Evolutionary conservation across 2,113 vertebrate species (phyloP), one percentile per base, ranked within the genome.

Genomic region (Dipodomys merriami): DNA sequence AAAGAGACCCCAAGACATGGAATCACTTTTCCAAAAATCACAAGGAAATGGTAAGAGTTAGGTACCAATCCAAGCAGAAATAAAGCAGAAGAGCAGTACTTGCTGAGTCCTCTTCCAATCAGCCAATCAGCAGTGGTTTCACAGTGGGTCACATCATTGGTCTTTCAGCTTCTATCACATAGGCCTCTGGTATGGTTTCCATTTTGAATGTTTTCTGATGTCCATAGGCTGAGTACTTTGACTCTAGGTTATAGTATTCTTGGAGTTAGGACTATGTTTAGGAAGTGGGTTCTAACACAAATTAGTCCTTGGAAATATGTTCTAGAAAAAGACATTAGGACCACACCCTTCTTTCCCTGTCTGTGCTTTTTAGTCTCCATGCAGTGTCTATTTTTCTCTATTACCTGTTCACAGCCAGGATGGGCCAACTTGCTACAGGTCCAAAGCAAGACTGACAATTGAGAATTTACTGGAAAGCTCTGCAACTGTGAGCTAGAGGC

Each of bases 111-210:
- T 30, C 7, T 35, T 64, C 33, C 10, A 64, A 8, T 11, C 2
- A 33, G 29, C 16, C 19, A 6, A 3, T 3, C 15, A 35, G 2
- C 5, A 3, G 9, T 0, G n/a, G 8, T 7, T 4, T 23, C 11
- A 13, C 62, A 11, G 11, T 0, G 1, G 16, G 3, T 19, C 12
- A 35, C 13, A n/a, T 29, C 15, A 10, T 5, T 2, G 5, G 16
- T 7, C 5, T 12, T 29, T 53, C 9, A 30, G 25, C 44, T 74
- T 88, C 35, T 25, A 19, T 5, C 79, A 29, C 7, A 1, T 76
- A 57, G 71, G 18, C 23, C 71, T 49, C n/a, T 67, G 7, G 27
- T 67, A 19, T 3, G 29, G 18, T 16, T 65, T n/a, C 33, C 2
- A 16, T 22, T 46, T 22, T 15, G 11, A 73, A 22, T n/a, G 15